Percentiles rank a stretch among this genome's conserved stretches.
Evolutionary conservation across 2,888 invertebrate species (phyloP).

Genomic region (Lithosia quadra): DNA sequence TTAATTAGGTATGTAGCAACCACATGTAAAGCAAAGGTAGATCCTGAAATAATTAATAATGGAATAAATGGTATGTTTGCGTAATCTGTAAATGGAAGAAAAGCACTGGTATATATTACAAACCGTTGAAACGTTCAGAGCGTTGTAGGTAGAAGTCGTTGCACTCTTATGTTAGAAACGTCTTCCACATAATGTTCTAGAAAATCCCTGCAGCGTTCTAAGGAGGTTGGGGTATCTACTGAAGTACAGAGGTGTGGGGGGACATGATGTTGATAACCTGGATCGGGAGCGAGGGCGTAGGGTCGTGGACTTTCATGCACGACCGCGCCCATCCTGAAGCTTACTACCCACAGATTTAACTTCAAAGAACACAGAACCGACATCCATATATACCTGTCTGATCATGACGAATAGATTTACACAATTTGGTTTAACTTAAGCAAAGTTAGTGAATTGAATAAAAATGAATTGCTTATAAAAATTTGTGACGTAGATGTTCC

Average conservation of each 20-base stretch:
- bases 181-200: conserved; percentile 80
- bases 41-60: neutral
- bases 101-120: conserved; percentile 37
- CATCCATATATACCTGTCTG: conserved; percentile 30
- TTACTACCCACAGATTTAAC: conserved; percentile 59
- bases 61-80: neutral
- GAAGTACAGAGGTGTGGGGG: conserved; percentile 59
- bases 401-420: neutral
- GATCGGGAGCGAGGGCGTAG: conserved; percentile 82
- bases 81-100: conserved; percentile 28
- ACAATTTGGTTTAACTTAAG: neutral
- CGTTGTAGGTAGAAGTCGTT: conserved; percentile 71
- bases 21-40: too few relatives aligned
- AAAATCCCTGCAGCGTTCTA: conserved; percentile 77
- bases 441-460: neutral
- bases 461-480: neutral
- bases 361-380: conserved; percentile 50
- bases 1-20: too few relatives aligned
- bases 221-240: conserved; percentile 57
- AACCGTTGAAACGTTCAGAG: conserved; percentile 40
- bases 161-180: conserved; percentile 75
- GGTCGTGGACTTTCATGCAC: conserved; percentile 81
- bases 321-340: conserved; percentile 76
- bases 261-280: conserved; percentile 83
- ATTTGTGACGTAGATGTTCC: too few relatives aligned